Conservation (phyloP, 2,113 vertebrate species). For the Anseranas semipalmata region DNA sequence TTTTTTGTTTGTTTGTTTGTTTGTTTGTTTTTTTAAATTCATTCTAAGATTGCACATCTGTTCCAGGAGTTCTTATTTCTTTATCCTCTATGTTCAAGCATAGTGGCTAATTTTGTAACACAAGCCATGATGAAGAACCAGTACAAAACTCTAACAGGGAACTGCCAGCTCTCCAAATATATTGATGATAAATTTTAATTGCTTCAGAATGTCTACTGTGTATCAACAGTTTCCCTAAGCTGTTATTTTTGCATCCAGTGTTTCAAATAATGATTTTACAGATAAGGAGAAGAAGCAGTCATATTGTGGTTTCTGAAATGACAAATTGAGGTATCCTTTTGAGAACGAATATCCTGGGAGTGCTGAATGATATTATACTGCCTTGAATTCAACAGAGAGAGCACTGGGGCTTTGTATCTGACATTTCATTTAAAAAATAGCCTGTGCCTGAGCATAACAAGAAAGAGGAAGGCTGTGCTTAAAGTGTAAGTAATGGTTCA, state of each 20-base stretch:
- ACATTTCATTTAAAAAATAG: slow-evolving; percentile 20
- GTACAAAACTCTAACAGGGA: neutral
- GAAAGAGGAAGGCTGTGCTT: neutral
- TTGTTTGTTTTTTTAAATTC: neutral
- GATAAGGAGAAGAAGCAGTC: neutral
- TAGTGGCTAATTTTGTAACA: neutral
- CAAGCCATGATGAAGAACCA: neutral
- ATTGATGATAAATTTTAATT: slow-evolving; percentile 21
- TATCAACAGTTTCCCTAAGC: neutral
- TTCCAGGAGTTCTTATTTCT: neutral
- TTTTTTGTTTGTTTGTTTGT: too few relatives aligned
- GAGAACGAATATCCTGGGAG: neutral
- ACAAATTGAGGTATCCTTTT: neutral
- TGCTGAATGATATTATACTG: neutral
- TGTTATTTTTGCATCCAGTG: neutral
- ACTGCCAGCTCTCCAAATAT: neutral
- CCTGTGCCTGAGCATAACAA: neutral
- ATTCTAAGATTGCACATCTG: neutral
- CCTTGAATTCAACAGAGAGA: neutral
- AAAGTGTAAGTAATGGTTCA: neutral
- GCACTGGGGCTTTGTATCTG: neutral
- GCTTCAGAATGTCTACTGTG: neutral
- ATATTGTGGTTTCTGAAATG: neutral
- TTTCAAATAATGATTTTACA: slow-evolving; percentile 9
- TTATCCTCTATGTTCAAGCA: neutral